Evolutionary conservation across 2,888 invertebrate genomes (phyloP), one percentile per base, ranked within the genome.

Genomic region (Heliconius erato): DNA sequence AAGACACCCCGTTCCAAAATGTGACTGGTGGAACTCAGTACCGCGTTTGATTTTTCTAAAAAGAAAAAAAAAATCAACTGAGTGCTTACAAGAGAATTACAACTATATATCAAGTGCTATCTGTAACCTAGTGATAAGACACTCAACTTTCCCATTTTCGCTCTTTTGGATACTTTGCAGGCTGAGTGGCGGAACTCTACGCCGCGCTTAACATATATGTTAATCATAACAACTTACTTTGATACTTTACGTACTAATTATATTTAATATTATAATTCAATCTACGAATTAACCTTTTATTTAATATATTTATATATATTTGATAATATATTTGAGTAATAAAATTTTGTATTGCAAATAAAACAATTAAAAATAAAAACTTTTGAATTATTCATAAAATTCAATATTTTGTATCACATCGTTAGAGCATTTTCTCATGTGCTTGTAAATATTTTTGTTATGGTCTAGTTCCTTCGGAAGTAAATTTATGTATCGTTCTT

Each of bases 401-500:
- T 74, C 23, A 54, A 23, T 35, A 59, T 26, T 28, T 74, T 40
- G 23, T 59, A 23, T 28, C 35, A 40, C 40, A 76, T 32, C 23
- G 49, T 74, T 35, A 59, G 23, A 54, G 59, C 59, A 76, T 76
- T 35, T 76, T 76, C 76, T 76, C 63, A 76, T 40, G 63, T 59
- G 63, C 35, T 76, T 16, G 76, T 63, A 63, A 76, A 76, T 63
- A 40, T 76, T 76, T 63, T 35, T n/a, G 35, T 63, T 63, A 76
- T 76, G 76, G 76, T 76, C 76, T 76, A 76, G 1, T 76, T 76
- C 26, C n/a, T 35, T 16, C 16, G 26, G 63, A 35, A 40, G n/a
- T 76, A 26, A 16, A 59, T 35, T 59, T 54, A 74, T 74, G 28
- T 54, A 26, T 54, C 11, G 74, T 32, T 3, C 26, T 44, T 74